phyloP scores from a whole-genome alignment of 2,113 vertebrate genomes.

The Rhagologus leucostigma region DNA sequence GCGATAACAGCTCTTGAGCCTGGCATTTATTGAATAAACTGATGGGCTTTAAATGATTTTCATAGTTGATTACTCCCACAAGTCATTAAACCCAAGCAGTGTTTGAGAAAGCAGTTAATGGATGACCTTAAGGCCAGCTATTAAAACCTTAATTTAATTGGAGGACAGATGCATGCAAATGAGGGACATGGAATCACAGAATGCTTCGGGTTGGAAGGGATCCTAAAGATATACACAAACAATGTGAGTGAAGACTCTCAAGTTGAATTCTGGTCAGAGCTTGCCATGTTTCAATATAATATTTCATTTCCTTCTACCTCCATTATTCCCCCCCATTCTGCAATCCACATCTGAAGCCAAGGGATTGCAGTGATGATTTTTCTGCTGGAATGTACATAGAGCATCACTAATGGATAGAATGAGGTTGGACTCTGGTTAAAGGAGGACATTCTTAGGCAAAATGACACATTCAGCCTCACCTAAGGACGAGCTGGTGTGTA shows the following conservation, averaged over 20 bases:
- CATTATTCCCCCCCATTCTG: not conserved
- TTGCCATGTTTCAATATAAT: not conserved
- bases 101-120: not conserved
- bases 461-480: not conserved
- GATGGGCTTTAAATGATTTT: not conserved
- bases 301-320: not conserved
- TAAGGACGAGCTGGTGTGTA: not conserved
- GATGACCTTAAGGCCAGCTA: not conserved
- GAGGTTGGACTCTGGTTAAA: not conserved
- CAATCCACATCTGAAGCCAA: too few species aligned
- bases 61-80: not conserved
- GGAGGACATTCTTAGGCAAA: not conserved
- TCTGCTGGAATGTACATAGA: not conserved
- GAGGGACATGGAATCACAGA: not conserved
- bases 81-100: not conserved
- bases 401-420: not conserved
- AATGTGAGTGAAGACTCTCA: not conserved
- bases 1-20: not conserved
- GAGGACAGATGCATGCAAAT: not conserved
- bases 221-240: not conserved
- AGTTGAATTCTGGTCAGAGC: not conserved
- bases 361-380: too few species aligned
- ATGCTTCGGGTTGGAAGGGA: not conserved
- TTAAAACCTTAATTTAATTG: not conserved
- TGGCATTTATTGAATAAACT: not conserved